A percentile compares a stretch with the other conserved stretches of the same genome.
These are phyloP conservation scores for Ariopsis seemanni DNA, from an alignment of 2,113 vertebrate genomes.

Conservation along the genomic window DNA sequence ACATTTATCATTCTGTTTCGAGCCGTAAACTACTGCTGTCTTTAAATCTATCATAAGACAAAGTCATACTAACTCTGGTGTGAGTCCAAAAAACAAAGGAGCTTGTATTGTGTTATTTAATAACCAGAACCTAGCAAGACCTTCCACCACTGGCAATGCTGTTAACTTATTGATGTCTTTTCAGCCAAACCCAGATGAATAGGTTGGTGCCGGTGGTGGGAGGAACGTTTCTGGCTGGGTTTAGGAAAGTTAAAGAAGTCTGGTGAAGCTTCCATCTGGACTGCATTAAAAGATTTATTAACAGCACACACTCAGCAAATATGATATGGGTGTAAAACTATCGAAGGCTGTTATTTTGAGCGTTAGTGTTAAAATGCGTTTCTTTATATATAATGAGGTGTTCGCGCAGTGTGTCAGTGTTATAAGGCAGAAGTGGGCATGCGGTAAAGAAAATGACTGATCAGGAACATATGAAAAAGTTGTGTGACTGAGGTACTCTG, in stretches of 20 bases:
- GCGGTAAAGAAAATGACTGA: neutral
- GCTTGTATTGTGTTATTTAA: neutral
- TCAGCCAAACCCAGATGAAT: conserved; percentile 83
- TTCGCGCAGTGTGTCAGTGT: neutral
- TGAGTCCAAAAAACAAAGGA: neutral
- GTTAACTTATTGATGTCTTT: conserved; percentile 82
- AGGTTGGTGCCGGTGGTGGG: conserved; percentile 76
- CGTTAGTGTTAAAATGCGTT: neutral
- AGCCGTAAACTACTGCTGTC: neutral
- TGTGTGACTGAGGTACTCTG: conserved; percentile 45
- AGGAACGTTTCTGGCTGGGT: conserved; percentile 83
- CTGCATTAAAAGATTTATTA: conserved; percentile 94
- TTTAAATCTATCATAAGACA: neutral
- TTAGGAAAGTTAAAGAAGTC: conserved; percentile 89
- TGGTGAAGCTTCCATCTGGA: conserved; percentile 91
- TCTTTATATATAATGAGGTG: neutral
- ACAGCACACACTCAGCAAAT: conserved; percentile 82
- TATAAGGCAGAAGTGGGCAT: neutral
- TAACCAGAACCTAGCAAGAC: conserved; percentile 6
- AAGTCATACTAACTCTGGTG: neutral
- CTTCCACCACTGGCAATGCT: conserved; percentile 67
- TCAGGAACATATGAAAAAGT: neutral
- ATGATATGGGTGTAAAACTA: conserved; percentile 75
- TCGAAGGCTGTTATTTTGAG: neutral
- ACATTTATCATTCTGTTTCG: neutral